These are phyloP conservation scores for Hermetia illucens DNA, from an alignment of 1,140 invertebrate species.

Conservation along the genomic window DNA sequence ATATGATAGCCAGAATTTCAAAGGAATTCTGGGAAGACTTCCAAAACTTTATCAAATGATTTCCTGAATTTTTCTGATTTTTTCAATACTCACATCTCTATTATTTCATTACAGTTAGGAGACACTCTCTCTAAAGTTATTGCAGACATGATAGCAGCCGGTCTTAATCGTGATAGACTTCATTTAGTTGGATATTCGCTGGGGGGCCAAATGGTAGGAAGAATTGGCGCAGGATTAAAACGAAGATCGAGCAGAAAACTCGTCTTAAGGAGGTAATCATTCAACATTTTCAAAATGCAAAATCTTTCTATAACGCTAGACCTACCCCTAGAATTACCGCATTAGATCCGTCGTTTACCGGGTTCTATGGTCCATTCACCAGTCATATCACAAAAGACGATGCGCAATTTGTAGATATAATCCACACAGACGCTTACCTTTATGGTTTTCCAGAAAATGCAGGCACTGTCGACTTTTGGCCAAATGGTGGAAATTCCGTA, in stretches of 20 bases:
- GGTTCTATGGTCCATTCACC: too few relatives aligned
- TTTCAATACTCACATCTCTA: too few relatives aligned
- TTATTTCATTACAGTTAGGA: constrained; percentile 11
- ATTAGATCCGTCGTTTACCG: constrained; percentile 43
- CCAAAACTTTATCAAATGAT: too few relatives aligned
- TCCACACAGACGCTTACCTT: constrained; percentile 36
- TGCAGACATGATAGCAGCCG: constrained; percentile 12
- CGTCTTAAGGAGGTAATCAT: constrained; percentile 9
- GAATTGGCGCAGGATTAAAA: constrained; percentile 30
- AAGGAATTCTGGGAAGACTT: too few relatives aligned
- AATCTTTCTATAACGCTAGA: too few relatives aligned
- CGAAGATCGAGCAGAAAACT: constrained; percentile 4
- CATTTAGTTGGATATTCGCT: constrained; percentile 33
- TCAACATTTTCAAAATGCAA: too few relatives aligned
- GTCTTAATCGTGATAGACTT: constrained; percentile 13
- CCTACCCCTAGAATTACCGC: constrained; percentile 41
- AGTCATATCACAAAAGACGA: too few relatives aligned
- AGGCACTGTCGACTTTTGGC: constrained; percentile 42
- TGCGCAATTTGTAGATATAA: constrained; percentile 37
- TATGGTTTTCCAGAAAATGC: constrained; percentile 31
- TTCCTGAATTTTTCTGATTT: too few relatives aligned
- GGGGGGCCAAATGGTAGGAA: constrained; percentile 33
- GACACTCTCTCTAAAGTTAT: constrained; percentile 9
- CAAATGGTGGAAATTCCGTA: constrained; percentile 35
- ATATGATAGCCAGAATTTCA: too few relatives aligned